Evolutionary conservation across 2,888 invertebrate species (phyloP).

Genomic region (Lamellibrachia satsuma): DNA sequence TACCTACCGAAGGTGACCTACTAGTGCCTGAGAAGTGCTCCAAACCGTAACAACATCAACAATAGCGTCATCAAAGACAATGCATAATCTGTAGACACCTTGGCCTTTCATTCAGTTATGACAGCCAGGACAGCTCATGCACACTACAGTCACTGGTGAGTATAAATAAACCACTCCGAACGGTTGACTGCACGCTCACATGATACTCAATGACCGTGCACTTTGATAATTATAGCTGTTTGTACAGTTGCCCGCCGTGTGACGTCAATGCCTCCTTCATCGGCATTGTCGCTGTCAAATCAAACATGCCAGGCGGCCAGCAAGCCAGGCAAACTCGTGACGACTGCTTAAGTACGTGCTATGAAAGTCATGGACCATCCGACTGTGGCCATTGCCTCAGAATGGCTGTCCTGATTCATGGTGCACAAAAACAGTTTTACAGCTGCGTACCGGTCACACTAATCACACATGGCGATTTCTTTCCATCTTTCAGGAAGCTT

Average conservation of each 20-base stretch:
- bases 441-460: neutral
- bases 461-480: conserved; percentile 1
- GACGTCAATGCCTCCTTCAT: neutral
- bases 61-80: neutral
- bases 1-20: neutral
- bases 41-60: neutral
- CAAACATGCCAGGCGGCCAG: neutral
- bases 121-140: neutral
- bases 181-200: neutral
- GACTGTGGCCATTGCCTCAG: neutral
- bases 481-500: neutral
- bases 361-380: neutral
- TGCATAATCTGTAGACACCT: neutral
- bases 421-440: neutral
- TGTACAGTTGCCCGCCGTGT: neutral
- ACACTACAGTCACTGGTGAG: neutral
- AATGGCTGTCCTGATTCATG: neutral
- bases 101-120: neutral
- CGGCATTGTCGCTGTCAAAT: neutral
- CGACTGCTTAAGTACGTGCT: neutral
- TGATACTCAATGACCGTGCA: neutral
- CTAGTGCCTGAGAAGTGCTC: neutral
- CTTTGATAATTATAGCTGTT: conserved; percentile 17
- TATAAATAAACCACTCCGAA: neutral
- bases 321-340: neutral